Base-by-base conservation (phyloP, 2,888 invertebrate species). In the Drosophila quinaria region DNA sequence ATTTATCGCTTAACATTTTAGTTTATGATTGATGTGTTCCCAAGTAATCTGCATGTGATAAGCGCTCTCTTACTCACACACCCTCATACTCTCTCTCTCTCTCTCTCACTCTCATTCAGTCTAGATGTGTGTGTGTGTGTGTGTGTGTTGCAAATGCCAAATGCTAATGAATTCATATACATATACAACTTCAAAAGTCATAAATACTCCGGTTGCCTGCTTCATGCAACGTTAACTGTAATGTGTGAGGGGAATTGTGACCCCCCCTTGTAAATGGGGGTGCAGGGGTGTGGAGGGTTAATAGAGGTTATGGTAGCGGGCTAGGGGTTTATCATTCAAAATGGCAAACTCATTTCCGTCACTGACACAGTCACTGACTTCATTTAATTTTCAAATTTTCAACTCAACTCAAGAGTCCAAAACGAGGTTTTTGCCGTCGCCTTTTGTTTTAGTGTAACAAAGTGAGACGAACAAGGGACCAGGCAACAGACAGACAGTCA, bases 371-470 rank as follows among this genome's bases (percentile, higher is more conserved):
- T 82, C 83, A 80, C 80, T 81, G 84, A 83, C 65, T 81, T 81
- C 84, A 81, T 81, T 81, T 81, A 81, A 81, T 81, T 81, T 81
- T 83, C 81, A 81, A 81, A 81, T 83, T 83, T 78, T 79, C 80
- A 80, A 75, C 82, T 79, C 82, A 82, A 80, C 82, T 79, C 82
- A 82, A 80, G 80, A 83, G 81, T 83, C 84, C 78, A 81, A 82
- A 82, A 82, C 80, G 82, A 82, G 80, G 77, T 72, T 80, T 64
- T 58, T 58, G 52, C 46, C 46, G 37, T 52, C 29, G 64, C 50
- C 81, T 81, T 81, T 84, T 81, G 84, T 81, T 81, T 67, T 71
- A 75, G 81, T 78, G 72, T 84, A 81, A 75, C 78, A 81, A 80
- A 72, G 81, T 80, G 81, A 78, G 75, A 83, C 78, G 84, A 70